Base-by-base conservation (phyloP, 2,113 vertebrate species). In the Nothoprocta perdicaria region DNA sequence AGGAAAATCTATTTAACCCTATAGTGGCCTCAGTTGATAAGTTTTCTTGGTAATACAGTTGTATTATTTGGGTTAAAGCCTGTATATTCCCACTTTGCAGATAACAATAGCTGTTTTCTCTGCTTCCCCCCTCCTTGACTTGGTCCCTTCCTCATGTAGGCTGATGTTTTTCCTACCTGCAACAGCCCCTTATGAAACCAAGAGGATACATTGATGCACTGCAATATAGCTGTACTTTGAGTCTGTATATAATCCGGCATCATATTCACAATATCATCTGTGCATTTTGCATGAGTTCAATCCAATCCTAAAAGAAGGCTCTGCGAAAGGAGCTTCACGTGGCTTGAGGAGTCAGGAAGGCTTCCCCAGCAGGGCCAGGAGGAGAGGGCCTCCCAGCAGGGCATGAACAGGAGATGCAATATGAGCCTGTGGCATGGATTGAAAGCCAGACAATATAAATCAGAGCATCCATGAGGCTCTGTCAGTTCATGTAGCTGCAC, bases 371-470 rank as follows among this genome's bases (percentile, higher is more conserved):
- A 62, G 7, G 6, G 21, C 10, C 7, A 12, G 1, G 9, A 76
- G 24, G 16, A 52, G 24, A 52, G 15, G 15, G 33, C 12, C 8
- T 67, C 46, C 35, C 68, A 60, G 9, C 1, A 3, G 12, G 41
- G 19, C 33, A 72, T n/a, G 17, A 57, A 12, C 0, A 1, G 7
- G 50, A 74, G 19, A 65, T 1, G 6, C 9, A 78, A 16, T 55
- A 69, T 77, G 53, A 35, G 31, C 27, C 38, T n/a, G 24, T 76
- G 43, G 16, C 6, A 77, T 4, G 4, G 31, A 6, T 65, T 27
- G 23, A 61, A 90, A 81, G 22, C 26, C 31, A 65, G 26, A 3
- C 43, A 31, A 24, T 21, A 57, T 46, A 29, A 86, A 48, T 12
- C 22, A 50, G 55, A 71, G 8, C 21, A 31, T 57, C 21, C 12